Conservation (phyloP, 1,140 invertebrate genomes). For the Euura lappo region DNA sequence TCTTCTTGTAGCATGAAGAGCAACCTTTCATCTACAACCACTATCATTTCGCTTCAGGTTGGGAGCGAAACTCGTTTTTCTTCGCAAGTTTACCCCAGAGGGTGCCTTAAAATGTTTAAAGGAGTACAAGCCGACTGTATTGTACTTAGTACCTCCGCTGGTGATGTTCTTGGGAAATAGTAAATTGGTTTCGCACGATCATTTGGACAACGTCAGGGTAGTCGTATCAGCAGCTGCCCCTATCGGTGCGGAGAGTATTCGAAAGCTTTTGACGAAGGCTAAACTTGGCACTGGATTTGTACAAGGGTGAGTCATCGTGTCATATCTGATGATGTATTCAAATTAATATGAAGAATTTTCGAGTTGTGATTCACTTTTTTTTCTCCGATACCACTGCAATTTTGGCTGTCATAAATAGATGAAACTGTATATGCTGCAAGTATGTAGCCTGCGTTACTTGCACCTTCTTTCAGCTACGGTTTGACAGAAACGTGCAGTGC, state of each 20-base stretch:
- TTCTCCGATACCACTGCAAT: no score
- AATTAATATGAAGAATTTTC: no score
- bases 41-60: slow-evolving; percentile 44
- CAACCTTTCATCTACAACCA: slow-evolving; percentile 37
- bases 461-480: neutral
- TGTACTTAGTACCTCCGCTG: slow-evolving; percentile 69
- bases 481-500: slow-evolving; percentile 51
- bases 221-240: slow-evolving; percentile 76
- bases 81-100: slow-evolving; percentile 73
- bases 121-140: slow-evolving; percentile 62
- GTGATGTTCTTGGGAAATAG: slow-evolving; percentile 72
- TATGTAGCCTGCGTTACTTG: no score
- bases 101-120: slow-evolving; percentile 61
- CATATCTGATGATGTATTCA: no score
- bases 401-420: no score
- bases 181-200: slow-evolving; percentile 65
- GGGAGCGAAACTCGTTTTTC: slow-evolving; percentile 71
- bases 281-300: slow-evolving; percentile 39
- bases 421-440: no score
- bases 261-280: slow-evolving; percentile 60
- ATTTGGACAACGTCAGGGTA: slow-evolving; percentile 61
- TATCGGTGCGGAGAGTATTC: slow-evolving; percentile 65
- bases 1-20: slow-evolving; percentile 26
- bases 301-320: slow-evolving; percentile 50
- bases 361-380: no score